Evolutionary conservation across 1,140 invertebrate genomes (phyloP), one percentile per base, ranked within the genome.

Genomic region (Panagrolaimus sp.): DNA sequence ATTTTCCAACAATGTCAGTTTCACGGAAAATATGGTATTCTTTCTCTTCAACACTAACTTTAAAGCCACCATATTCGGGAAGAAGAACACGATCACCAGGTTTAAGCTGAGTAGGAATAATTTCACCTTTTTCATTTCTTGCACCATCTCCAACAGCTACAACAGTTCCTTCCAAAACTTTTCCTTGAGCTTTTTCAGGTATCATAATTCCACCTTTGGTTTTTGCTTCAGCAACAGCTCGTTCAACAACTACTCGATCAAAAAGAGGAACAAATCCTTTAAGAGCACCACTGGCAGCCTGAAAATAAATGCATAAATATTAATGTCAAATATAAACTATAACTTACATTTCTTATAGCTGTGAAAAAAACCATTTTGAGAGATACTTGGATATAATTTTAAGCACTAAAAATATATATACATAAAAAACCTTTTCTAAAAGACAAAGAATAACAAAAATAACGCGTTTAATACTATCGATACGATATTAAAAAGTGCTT

Each of bases 31-130:
- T 87, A 79, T 92, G 92, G 77, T 91, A 92, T 84, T 98, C 87
- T 81, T 88, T 84, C 31, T 88, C 85, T 42, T 88, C 86, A 5
- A 88, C 69, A 45, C 83, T 76, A 31, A 82, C 81, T 88, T 97
- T 98, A 69, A 93, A 96, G 73, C 96, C 96, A 72, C 96, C 96
- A 85, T 96, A 99, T 86, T 99, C 96, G 0, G 96, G 96, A 23
- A 99, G 87, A 68, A 97, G 85, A 13, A 97, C 93, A 74, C 89
- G 88, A 84, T 99, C 96, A 48, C 96, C 96, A 69, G 92, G n/a
- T 14, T 72, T 67, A 9, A 75, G 70, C 4, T 9, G 23, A 25
- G 77, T 25, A 9, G 57, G 16, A 78, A 96, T 86, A 71, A 90
- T 86, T 44, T 89, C 88, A 72, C 95, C 96, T 84, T 90, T 89